A percentile compares a stretch with the other conserved stretches of the same genome.
Evolutionary conservation across 2,113 vertebrate genomes (phyloP).

Genomic region (Brienomyrus brachyistius): DNA sequence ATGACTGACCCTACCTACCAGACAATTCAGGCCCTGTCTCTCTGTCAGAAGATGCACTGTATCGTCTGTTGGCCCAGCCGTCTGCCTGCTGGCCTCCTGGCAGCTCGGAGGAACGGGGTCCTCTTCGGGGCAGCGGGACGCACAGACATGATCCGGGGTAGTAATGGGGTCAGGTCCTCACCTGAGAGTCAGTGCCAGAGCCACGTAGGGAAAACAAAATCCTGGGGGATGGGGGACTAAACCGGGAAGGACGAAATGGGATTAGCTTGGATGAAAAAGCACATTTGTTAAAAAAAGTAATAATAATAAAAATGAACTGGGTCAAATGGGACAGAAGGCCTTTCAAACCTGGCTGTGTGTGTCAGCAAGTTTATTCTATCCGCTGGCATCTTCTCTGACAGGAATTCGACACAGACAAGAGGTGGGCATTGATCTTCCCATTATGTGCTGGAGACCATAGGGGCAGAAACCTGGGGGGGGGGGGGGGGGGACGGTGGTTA

Average conservation of each 20-base stretch:
- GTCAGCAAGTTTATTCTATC: not conserved
- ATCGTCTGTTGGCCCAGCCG: not conserved
- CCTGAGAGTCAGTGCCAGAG: not conserved
- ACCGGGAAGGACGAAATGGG: not conserved
- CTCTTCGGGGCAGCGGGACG: not conserved
- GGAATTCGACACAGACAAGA: not conserved
- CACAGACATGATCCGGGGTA: not conserved
- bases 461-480: not conserved
- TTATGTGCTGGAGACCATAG: not conserved
- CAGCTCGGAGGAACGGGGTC: not conserved
- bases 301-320: not conserved
- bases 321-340: not conserved
- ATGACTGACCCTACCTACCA: not conserved
- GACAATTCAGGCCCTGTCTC: slow-evolving; percentile 1
- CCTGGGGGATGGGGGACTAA: not conserved
- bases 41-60: not conserved
- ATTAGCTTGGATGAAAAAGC: not conserved
- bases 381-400: not conserved
- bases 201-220: not conserved
- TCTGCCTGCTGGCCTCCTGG: not conserved
- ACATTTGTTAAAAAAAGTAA: not conserved
- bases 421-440: not conserved
- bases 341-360: not conserved
- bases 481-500: too few relatives aligned
- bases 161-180: not conserved